Percentiles rank a stretch among this genome's conserved stretches.
Conservation (phyloP, 2,888 invertebrate genomes). For the Drosophila atroscutellata region DNA sequence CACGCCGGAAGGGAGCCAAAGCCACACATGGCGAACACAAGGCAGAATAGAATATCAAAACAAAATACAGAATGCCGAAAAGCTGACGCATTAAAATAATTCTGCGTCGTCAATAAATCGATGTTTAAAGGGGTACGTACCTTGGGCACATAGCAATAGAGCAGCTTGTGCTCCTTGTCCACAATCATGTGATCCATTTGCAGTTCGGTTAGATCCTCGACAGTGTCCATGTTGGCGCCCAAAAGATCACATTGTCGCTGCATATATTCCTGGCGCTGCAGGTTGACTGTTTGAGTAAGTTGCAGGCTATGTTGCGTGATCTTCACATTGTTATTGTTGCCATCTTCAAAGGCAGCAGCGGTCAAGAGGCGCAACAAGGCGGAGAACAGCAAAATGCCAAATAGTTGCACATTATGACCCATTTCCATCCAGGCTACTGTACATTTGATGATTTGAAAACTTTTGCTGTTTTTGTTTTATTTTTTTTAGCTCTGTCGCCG, state of each 20-base stretch:
- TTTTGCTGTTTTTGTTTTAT: not conserved
- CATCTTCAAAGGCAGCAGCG: constrained; percentile 81
- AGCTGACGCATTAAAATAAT: constrained; percentile 24
- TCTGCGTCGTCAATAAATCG: constrained; percentile 15
- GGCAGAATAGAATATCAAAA: constrained; percentile 13
- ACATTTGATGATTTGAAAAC: constrained; percentile 3
- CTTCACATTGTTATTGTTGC: constrained; percentile 84
- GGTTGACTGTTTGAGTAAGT: constrained; percentile 88
- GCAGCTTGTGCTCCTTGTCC: constrained; percentile 92
- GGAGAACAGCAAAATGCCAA: constrained; percentile 47
- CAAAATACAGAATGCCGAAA: not conserved
- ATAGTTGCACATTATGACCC: constrained; percentile 42
- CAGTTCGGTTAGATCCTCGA: constrained; percentile 86
- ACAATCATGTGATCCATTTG: constrained; percentile 92
- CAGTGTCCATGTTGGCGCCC: constrained; percentile 81
- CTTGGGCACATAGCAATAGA: constrained; percentile 98
- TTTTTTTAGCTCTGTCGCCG: constrained; percentile 68
- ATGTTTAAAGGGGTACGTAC: constrained; percentile 87
- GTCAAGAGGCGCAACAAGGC: constrained; percentile 55
- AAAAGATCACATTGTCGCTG: constrained; percentile 87
- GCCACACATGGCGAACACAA: constrained; percentile 41
- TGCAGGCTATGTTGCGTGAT: constrained; percentile 86
- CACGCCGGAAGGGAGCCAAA: constrained; percentile 33
- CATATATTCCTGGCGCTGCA: constrained; percentile 88
- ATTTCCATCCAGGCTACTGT: constrained; percentile 26